These are phyloP conservation scores for Syngnathus floridae DNA, from an alignment of 2,113 vertebrate species.

Conservation along the genomic window DNA sequence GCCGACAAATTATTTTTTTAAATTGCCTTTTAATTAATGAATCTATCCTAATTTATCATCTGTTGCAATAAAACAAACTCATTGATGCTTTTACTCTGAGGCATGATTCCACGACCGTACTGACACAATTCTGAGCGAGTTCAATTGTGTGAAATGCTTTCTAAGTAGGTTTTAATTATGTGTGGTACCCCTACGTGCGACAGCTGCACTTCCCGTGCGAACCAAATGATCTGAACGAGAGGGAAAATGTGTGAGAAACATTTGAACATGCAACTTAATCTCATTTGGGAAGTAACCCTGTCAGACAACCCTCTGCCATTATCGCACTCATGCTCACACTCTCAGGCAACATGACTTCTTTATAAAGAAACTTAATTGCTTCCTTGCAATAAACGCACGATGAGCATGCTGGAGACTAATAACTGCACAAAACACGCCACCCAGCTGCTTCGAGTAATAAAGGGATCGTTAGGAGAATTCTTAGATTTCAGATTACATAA, in stretches of 20 bases:
- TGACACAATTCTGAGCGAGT: constrained; percentile 38
- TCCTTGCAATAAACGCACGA: constrained; percentile 43
- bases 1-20: too few species aligned
- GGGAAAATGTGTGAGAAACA: constrained; percentile 13
- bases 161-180: constrained; percentile 63
- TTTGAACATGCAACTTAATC: neutral
- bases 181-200: constrained; percentile 23
- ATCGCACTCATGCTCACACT: constrained; percentile 12
- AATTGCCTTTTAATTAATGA: too few species aligned
- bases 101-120: constrained; percentile 30
- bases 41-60: neutral
- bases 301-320: constrained; percentile 6
- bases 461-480: constrained; percentile 23
- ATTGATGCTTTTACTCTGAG: constrained; percentile 39
- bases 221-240: neutral
- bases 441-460: constrained; percentile 48
- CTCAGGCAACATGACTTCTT: constrained; percentile 20
- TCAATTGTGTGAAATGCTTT: constrained; percentile 63
- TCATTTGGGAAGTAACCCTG: constrained; percentile 7
- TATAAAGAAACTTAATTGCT: constrained; percentile 50
- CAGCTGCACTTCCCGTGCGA: constrained; percentile 21
- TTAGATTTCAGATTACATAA: constrained; percentile 57
- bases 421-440: constrained; percentile 27
- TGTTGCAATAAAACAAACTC: constrained; percentile 34
- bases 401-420: constrained; percentile 38